These are phyloP conservation scores for Tamias sibiricus DNA, from an alignment of 2,113 vertebrate species.

Conservation along the genomic window DNA sequence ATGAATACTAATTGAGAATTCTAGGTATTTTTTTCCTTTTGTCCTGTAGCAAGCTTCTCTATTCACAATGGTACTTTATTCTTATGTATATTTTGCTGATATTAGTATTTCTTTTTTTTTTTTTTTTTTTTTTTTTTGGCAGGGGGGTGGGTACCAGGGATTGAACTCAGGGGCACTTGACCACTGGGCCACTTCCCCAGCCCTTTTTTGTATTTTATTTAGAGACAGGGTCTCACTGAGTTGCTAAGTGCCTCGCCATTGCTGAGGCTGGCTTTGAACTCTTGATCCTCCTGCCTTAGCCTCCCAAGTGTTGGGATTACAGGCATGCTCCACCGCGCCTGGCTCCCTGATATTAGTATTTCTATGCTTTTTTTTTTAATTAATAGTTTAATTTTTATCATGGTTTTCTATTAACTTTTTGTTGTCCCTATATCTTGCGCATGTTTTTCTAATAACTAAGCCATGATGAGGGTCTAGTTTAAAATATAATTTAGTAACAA, in stretches of 20 bases:
- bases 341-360: neutral
- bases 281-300: too few species aligned
- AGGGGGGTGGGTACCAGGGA: too few species aligned
- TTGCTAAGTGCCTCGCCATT: too few species aligned
- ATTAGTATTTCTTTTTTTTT: neutral
- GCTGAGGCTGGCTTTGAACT: too few species aligned
- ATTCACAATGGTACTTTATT: neutral
- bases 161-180: too few species aligned
- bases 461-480: neutral
- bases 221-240: too few species aligned
- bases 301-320: too few species aligned
- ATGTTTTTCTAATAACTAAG: neutral
- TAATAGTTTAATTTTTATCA: neutral
- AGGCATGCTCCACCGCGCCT: too few species aligned
- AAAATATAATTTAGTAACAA: neutral
- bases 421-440: neutral
- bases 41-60: neutral
- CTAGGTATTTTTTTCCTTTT: neutral
- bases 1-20: neutral
- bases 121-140: too few species aligned
- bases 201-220: too few species aligned
- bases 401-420: neutral
- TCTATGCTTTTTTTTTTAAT: neutral
- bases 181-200: too few species aligned
- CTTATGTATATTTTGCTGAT: neutral